Percentiles rank a stretch among this genome's conserved stretches.
Conservation (phyloP, 2,113 vertebrate species). For the Myodes glareolus region DNA sequence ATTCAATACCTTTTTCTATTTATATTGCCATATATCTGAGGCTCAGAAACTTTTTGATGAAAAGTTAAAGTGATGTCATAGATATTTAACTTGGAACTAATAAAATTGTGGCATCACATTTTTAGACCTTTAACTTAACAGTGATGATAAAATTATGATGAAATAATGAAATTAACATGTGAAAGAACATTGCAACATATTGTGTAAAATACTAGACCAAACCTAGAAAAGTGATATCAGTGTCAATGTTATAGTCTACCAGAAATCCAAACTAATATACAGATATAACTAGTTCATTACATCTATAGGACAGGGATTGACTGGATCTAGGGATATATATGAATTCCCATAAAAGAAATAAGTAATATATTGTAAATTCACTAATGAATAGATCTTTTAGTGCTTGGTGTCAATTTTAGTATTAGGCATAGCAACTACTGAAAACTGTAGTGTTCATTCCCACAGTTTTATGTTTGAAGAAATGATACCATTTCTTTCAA, state of each 20-base stretch:
- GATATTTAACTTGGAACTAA: conserved; percentile 13
- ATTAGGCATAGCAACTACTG: neutral
- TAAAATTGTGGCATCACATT: neutral
- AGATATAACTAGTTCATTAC: neutral
- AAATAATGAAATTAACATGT: neutral
- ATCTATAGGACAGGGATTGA: neutral
- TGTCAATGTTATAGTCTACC: neutral
- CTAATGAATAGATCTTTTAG: neutral
- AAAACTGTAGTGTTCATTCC: neutral
- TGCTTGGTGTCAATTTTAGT: neutral
- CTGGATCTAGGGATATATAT: neutral
- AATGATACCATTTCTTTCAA: neutral
- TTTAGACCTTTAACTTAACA: neutral
- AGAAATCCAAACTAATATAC: neutral
- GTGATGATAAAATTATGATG: neutral
- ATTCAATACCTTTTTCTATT: neutral
- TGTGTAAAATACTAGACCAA: neutral
- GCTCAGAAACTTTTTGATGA: neutral
- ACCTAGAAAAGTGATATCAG: neutral
- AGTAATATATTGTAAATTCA: neutral
- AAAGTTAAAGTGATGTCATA: conserved; percentile 10
- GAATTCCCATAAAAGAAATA: neutral
- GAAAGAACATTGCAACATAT: neutral
- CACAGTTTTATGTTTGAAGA: too few relatives aligned
- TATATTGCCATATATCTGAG: neutral